Evolutionary conservation across 2,797 vertebrate species (phyloP), one percentile per base, ranked within the genome.

Genomic region (Cuculus canorus): DNA sequence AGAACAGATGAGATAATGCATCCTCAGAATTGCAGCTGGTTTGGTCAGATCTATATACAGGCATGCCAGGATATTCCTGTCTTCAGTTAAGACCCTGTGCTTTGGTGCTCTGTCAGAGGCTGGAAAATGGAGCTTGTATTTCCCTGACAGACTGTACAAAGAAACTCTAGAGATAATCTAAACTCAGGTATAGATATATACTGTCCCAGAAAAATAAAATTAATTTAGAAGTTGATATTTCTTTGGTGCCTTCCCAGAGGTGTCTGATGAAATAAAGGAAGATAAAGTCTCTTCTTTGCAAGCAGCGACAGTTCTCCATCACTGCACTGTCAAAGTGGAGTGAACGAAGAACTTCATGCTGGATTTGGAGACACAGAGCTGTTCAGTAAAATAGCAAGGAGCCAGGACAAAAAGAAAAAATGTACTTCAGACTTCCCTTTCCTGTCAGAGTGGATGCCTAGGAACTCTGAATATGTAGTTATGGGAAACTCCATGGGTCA

Each of bases 371-470:
- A 35, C 4, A 4, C 13, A 11, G 10, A 80, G 60, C 19, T 65
- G 17, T 32, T 30, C 75, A 86, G 32, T 21, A 47, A 53, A 87
- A 65, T 11, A 65, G n/a, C 13, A 61, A 52, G 39, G 57, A 73
- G 18, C 19, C 32, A 43, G 27, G 39, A 28, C 32, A 57, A 76
- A 82, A 13, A 1, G 11, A 33, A 56, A 72, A 41, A 59, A 48
- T 0, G 0, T 5, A 9, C 21, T 77, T 53, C 18, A 39, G 30
- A 25, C 4, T 81, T 28, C 37, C 54, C 50, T 69, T 2, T 1
- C 41, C 66, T 47, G 21, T 45, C 33, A 37, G 21, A 18, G 6
- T 11, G 56, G 18, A 14, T 2, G 5, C 39, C 76, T 33, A 19
- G 50, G 13, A 43, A 9, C 33, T 45, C 23, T 24, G 48, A 17